Conservation (phyloP, 2,113 vertebrate genomes). For the Platichthys stellatus region DNA sequence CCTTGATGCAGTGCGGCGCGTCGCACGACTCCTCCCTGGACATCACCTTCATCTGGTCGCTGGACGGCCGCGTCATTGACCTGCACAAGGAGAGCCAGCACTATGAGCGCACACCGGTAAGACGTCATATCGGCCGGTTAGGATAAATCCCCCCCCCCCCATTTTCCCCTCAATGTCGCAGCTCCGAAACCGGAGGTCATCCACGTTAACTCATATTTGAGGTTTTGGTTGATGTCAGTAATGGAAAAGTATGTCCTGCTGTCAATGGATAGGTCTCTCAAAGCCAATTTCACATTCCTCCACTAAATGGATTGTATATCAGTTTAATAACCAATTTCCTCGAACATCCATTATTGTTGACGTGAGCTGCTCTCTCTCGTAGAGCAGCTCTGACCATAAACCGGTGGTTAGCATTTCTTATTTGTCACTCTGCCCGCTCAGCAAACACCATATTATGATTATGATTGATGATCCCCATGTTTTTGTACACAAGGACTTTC, state of each 20-base stretch:
- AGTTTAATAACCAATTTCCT: constrained; percentile 54
- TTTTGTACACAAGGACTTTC: constrained; percentile 59
- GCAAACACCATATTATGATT: constrained; percentile 58
- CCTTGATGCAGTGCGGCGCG: constrained; percentile 91
- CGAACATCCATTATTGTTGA: constrained; percentile 56
- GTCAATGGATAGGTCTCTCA: constrained; percentile 30
- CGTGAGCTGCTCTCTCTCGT: constrained; percentile 47
- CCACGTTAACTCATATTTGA: constrained; percentile 27
- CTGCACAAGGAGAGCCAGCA: constrained; percentile 87
- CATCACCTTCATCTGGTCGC: constrained; percentile 95
- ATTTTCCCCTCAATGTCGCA: neutral
- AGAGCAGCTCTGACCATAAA: constrained; percentile 40
- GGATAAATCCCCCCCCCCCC: neutral
- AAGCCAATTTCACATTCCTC: constrained; percentile 45
- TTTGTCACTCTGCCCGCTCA: constrained; percentile 50
- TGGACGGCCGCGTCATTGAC: constrained; percentile 91
- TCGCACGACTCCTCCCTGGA: constrained; percentile 90
- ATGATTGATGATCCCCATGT: constrained; percentile 63
- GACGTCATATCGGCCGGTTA: constrained; percentile 27
- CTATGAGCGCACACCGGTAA: constrained; percentile 90
- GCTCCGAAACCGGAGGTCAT: neutral
- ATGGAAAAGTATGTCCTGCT: constrained; percentile 39
- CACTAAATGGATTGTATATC: constrained; percentile 44
- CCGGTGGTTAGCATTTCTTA: constrained; percentile 56
- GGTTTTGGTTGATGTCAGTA: constrained; percentile 29